A percentile compares a stretch with the other conserved stretches of the same genome.
Evolutionary conservation across 2,113 vertebrate genomes (phyloP).

Genomic region (Phalacrocorax pelagicus): DNA sequence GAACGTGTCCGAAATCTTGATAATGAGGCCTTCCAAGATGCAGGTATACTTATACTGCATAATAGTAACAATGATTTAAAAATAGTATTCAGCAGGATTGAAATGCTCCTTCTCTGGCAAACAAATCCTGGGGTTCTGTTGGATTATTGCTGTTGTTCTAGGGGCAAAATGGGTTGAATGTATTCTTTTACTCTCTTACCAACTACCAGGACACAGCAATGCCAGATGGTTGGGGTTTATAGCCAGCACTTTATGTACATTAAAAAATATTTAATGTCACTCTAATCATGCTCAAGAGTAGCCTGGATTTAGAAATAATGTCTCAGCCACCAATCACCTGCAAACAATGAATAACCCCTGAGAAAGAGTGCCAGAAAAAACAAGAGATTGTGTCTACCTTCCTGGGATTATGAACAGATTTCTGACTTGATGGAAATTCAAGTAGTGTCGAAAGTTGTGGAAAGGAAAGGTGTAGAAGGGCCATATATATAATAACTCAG

Average conservation of each 20-base stretch:
- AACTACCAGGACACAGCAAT: not conserved
- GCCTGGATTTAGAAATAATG: slow-evolving; percentile 47
- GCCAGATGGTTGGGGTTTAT: slow-evolving; percentile 24
- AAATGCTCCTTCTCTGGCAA: not conserved
- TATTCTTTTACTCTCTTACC: slow-evolving; percentile 12
- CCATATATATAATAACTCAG: not conserved
- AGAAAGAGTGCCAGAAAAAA: slow-evolving; percentile 43
- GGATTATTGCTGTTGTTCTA: not conserved
- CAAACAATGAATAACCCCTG: slow-evolving; percentile 40
- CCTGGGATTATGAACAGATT: slow-evolving; percentile 44
- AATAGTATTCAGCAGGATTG: not conserved
- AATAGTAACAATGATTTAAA: not conserved
- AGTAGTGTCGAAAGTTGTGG: slow-evolving; percentile 19
- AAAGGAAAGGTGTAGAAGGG: slow-evolving; percentile 35
- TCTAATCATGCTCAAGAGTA: slow-evolving; percentile 11
- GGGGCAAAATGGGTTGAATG: not conserved
- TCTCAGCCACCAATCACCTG: slow-evolving; percentile 20
- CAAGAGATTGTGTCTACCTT: slow-evolving; percentile 18
- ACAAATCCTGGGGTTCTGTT: not conserved
- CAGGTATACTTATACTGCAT: not conserved
- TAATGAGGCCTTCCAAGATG: not conserved
- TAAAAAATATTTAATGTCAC: slow-evolving; percentile 39
- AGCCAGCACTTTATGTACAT: not conserved
- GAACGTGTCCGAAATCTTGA: not conserved
- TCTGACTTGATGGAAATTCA: slow-evolving; percentile 40